Base-by-base conservation (phyloP, 35 echinoderm and acorn worm species). In the Antedon bifida region DNA sequence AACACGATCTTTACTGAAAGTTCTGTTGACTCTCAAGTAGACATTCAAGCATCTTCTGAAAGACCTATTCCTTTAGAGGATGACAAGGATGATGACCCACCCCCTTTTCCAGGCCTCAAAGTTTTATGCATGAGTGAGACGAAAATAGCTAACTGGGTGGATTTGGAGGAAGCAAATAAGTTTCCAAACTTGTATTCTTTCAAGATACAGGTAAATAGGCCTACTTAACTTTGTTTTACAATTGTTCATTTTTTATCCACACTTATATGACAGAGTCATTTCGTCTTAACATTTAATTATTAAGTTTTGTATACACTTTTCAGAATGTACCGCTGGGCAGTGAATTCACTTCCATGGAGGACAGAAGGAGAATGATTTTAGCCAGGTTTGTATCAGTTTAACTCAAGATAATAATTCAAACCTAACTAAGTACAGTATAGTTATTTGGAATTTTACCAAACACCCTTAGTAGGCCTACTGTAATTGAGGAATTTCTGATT, bases 111-210 rank as follows among this genome's bases (percentile, higher is more conserved):
- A 30, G 44, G 34, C 3, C 77, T 99, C 21, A 23, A 77, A 31
- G 79, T 87, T 30, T 86, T 99, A 32, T 92, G 95, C 82, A 79
- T 99, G 34, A 99, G 82, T 34, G 82, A 86, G 36, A 99, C 95
- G 3, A 77, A 78, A 32, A 36, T 99, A 28, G 80, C 74, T 17
- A 8, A 80, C 29, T 99, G 95, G 95, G 38, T 78, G 12, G 78
- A 90, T 73, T 73, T 93, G 46, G 88, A 88, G 5, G 86, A 88
- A 32, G 75, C 93, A 0, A 88, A 56, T 34, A 84, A 77, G 29
- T 99, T 93, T 76, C 90, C 95, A 0, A 56, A 75, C 12, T 84
- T 93, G 86, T 86, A 87, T 29, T 90, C 85, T 5, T 34, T 99
- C 10, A 84, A 83, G 38, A 84, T 99, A 23, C 89, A 85, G 91